phyloP scores from a whole-genome alignment of 2,113 vertebrate genomes.

The Ptychochromis oligacanthus region DNA sequence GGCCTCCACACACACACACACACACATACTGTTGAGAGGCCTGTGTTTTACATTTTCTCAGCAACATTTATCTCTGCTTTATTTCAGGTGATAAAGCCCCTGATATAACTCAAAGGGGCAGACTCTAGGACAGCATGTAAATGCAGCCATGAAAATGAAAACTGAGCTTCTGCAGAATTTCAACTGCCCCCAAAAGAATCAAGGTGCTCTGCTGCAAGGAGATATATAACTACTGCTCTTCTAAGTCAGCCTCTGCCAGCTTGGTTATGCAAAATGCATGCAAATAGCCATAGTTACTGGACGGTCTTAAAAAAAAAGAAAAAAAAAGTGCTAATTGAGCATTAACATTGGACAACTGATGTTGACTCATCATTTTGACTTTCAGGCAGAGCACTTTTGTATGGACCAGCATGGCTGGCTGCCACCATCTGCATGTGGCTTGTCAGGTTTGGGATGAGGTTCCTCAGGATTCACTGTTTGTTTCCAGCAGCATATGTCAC shows the following conservation, averaged over 20 bases:
- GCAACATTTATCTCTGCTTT: constrained; percentile 74
- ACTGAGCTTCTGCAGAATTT: constrained; percentile 62
- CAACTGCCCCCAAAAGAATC: constrained; percentile 69
- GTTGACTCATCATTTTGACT: constrained; percentile 63
- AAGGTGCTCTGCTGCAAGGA: constrained; percentile 49
- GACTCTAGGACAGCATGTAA: constrained; percentile 69
- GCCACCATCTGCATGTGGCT: constrained; percentile 42
- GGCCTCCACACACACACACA: not conserved
- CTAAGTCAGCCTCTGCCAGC: constrained; percentile 45
- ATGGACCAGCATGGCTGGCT: constrained; percentile 8
- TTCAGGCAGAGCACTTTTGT: constrained; percentile 25
- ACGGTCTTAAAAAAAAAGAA: constrained; percentile 51
- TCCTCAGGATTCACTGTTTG: constrained; percentile 59
- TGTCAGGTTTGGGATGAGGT: constrained; percentile 1
- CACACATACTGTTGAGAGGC: not conserved
- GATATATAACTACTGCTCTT: constrained; percentile 53
- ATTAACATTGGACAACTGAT: constrained; percentile 41
- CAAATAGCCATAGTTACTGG: constrained; percentile 57
- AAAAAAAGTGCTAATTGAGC: constrained; percentile 58
- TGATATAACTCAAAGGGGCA: constrained; percentile 61
- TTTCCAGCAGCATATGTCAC: constrained; percentile 74
- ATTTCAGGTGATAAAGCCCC: constrained; percentile 71
- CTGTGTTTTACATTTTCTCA: constrained; percentile 66
- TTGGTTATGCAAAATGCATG: constrained; percentile 69
- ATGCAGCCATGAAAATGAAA: constrained; percentile 74